A percentile compares a stretch with the other conserved stretches of the same genome.
phyloP scores from a whole-genome alignment of 2,888 invertebrate genomes.

The Sialis fuliginosa region DNA sequence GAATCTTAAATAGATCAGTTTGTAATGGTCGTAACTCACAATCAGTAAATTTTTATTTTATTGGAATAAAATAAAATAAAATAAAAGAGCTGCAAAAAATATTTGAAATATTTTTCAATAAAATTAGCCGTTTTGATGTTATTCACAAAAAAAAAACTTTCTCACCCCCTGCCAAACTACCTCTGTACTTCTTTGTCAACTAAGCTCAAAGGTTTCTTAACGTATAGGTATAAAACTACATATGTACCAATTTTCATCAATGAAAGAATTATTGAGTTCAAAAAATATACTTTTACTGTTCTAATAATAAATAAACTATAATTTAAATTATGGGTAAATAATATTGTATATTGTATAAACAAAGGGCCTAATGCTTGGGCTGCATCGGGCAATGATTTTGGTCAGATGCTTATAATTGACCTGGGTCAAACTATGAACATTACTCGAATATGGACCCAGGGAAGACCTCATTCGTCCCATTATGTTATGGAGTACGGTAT shows the following conservation, averaged over 20 bases:
- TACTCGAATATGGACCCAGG: constrained; percentile 76
- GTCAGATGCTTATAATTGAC: constrained; percentile 82
- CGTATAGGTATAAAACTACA: not conserved
- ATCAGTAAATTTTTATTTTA: too few relatives aligned
- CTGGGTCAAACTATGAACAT: constrained; percentile 76
- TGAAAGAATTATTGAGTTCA: not conserved
- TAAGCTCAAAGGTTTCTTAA: not conserved
- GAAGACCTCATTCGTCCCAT: constrained; percentile 76
- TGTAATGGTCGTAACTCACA: too few relatives aligned
- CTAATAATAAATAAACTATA: not conserved
- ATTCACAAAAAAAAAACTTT: too few relatives aligned
- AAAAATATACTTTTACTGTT: not conserved
- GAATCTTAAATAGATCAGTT: too few relatives aligned
- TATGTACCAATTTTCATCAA: too few relatives aligned
- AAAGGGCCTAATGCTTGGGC: constrained; percentile 86
- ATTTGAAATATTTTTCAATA: too few relatives aligned
- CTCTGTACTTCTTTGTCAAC: too few relatives aligned
- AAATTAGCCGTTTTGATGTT: too few relatives aligned
- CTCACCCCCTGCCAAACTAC: too few relatives aligned
- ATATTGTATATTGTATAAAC: constrained; percentile 7
- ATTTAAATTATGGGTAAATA: not conserved
- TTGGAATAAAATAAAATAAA: too few relatives aligned
- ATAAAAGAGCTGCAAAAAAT: too few relatives aligned
- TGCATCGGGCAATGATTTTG: constrained; percentile 77
- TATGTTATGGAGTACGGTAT: constrained; percentile 88